Base-by-base conservation (phyloP, 1,140 invertebrate genomes). In the Papilio polyxenes region DNA sequence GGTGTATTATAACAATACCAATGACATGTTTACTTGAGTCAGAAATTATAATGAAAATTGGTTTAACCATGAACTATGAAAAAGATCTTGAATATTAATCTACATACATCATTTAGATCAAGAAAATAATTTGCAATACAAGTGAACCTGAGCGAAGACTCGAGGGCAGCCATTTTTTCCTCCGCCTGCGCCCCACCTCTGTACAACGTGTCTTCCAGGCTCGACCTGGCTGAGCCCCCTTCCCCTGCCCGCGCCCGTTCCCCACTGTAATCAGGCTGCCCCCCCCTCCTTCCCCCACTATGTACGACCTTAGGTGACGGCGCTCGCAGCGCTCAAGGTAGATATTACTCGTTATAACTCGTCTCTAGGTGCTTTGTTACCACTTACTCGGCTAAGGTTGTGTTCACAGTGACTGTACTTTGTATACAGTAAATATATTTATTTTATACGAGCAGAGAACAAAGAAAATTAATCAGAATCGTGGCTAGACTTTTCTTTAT, bases 281-380 rank as follows among this genome's bases (percentile, higher is more conserved):
- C 23, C 76, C 75, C 76, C 40, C 40, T 3, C 40, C 76, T n/a
- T n/a, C 48, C n/a, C 40, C 48, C 51, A 23, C 62, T 78, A 78
- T 78, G 51, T 78, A 78, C 76, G 76, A 78, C 76, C 76, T 59
- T 78, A 78, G 76, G 53, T 78, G 76, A 56, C 49, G 75, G n/a
- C 75, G 76, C 76, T 78, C 23, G n/a, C 11, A 59, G 51, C 76
- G 51, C 51, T 78, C 20, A 78, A 78, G 76, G 76, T 78, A 40
- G 76, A 78, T 17, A 78, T 75, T 51, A 51, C 75, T 51, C 40
- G 75, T 51, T 75, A 75, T 51, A 51, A 51, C 51, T 53, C 17
- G 75, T 44, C 72, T 74, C 40, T 75, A 75, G 75, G 75, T 75
- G 75, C 75, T 75, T 75, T 75, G 75, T 75, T 23, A n/a, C 40